These are phyloP conservation scores for Rhagoletis zephyria DNA, from an alignment of 1,140 invertebrate species.

Conservation along the genomic window DNA sequence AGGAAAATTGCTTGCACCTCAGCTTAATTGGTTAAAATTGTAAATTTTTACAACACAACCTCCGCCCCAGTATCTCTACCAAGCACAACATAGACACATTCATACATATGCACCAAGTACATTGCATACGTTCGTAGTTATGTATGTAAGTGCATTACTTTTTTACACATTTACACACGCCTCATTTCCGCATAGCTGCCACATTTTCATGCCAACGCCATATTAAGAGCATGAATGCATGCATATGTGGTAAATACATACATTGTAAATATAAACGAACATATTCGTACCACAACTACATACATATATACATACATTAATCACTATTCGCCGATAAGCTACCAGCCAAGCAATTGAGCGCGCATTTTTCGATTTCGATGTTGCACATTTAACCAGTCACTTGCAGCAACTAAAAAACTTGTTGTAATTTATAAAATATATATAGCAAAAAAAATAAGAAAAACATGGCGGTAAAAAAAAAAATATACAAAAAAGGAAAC, in stretches of 20 bases:
- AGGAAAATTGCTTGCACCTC: no score
- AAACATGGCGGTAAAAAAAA: background rate
- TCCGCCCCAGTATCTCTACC: no score
- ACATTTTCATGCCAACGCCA: background rate
- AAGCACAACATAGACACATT: background rate
- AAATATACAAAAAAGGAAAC: background rate
- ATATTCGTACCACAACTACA: no score
- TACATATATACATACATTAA: background rate
- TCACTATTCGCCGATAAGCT: background rate
- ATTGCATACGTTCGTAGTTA: background rate
- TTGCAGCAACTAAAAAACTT: background rate
- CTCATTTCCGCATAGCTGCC: conserved; percentile 19
- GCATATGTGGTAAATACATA: no score
- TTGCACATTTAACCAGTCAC: background rate
- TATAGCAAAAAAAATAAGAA: background rate
- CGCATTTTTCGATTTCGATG: conserved; percentile 38
- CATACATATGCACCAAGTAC: background rate
- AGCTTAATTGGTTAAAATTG: background rate
- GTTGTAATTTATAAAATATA: background rate
- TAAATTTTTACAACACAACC: background rate
- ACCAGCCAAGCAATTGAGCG: conserved; percentile 14
- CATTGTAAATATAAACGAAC: background rate
- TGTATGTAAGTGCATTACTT: background rate
- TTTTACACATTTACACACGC: background rate
- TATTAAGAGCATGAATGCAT: background rate